These are phyloP conservation scores for Pseudonaja textilis DNA, from an alignment of 2,113 vertebrate genomes.

Conservation along the genomic window DNA sequence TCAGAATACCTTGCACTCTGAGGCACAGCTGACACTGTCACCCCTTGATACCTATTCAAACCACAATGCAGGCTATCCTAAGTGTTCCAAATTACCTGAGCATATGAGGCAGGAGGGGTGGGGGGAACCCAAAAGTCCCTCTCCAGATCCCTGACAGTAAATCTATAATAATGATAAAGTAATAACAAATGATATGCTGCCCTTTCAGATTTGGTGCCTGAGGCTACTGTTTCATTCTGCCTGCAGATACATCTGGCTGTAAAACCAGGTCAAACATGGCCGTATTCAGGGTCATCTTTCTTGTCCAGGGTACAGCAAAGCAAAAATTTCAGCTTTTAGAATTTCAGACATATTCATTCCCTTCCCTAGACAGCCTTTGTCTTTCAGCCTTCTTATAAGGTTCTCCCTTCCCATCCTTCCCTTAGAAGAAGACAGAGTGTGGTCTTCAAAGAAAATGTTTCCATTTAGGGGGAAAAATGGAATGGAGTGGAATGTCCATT, in stretches of 20 bases:
- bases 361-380: constrained; percentile 7
- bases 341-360: neutral
- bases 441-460: constrained; percentile 29
- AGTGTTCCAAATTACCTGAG: neutral
- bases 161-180: neutral
- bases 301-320: constrained; percentile 34
- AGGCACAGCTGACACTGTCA: neutral
- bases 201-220: neutral
- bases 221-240: neutral
- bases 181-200: neutral
- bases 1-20: neutral
- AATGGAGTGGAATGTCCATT: neutral
- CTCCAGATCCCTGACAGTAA: neutral
- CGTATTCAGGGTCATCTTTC: constrained; percentile 27
- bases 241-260: neutral
- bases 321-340: neutral
- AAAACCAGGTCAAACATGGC: neutral
- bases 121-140: neutral
- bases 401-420: constrained; percentile 24
- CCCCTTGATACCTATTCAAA: neutral
- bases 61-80: neutral
- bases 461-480: neutral
- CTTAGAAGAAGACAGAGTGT: constrained; percentile 17
- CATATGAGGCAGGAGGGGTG: neutral
- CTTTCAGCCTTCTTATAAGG: constrained; percentile 27